A percentile compares a stretch with the other conserved stretches of the same genome.
Conservation (phyloP, 2,113 vertebrate species). For the Mastomys coucha region DNA sequence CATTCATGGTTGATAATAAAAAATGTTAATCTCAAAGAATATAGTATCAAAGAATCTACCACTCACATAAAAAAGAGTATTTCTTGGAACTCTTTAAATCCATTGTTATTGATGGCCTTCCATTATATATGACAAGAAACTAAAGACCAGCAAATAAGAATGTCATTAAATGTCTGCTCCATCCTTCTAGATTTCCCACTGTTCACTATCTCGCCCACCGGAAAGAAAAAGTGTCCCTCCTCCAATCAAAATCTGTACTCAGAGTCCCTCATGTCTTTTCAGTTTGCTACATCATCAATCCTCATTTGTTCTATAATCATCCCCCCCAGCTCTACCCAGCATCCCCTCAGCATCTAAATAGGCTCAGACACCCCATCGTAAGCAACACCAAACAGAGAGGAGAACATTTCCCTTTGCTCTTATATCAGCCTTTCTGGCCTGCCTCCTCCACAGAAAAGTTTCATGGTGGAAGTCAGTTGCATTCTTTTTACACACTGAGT, state of each 20-base stretch:
- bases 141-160: neutral
- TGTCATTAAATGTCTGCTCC: neutral
- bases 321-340: neutral
- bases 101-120: neutral
- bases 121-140: neutral
- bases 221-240: neutral
- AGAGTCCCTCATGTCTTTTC: neutral
- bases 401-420: neutral
- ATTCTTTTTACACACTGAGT: neutral
- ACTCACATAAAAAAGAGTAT: conserved; percentile 5
- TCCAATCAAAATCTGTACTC: neutral
- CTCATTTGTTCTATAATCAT: neutral
- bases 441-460: neutral
- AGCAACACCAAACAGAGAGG: neutral
- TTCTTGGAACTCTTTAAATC: neutral
- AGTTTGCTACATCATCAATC: neutral
- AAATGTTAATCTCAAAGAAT: conserved; percentile 29
- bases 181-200: neutral
- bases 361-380: neutral
- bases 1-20: conserved; percentile 27
- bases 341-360: neutral
- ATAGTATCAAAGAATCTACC: neutral
- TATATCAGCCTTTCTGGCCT: neutral
- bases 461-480: neutral
- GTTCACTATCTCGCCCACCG: neutral